A percentile compares a stretch with the other conserved stretches of the same genome.
phyloP scores from a whole-genome alignment of 1,140 invertebrate species.

The Sarcophaga peregrina region DNA sequence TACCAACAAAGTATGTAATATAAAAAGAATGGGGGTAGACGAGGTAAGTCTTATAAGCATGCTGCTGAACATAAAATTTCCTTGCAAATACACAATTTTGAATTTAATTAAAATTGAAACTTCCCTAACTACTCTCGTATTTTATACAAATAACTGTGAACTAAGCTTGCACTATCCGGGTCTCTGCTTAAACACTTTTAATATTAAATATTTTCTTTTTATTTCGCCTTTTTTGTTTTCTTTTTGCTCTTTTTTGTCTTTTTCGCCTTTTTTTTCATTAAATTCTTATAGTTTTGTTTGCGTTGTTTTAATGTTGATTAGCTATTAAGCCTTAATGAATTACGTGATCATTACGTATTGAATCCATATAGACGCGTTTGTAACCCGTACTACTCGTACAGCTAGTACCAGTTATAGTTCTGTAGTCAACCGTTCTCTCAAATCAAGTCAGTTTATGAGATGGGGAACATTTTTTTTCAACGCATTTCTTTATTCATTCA shows the following conservation, averaged over 20 bases:
- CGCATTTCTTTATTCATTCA: background rate
- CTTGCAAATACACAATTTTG: too few relatives aligned
- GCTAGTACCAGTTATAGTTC: too few relatives aligned
- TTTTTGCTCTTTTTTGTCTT: background rate
- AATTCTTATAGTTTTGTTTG: conserved; percentile 10
- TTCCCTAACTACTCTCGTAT: background rate
- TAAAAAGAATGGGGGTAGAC: too few relatives aligned
- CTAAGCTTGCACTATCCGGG: background rate
- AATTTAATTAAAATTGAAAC: background rate
- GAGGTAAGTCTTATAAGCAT: too few relatives aligned
- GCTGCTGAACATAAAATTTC: too few relatives aligned
- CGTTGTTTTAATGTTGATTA: conserved; percentile 38
- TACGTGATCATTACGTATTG: conserved; percentile 35
- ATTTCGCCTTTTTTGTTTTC: background rate
- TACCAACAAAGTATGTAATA: too few relatives aligned
- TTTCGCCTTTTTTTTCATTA: background rate
- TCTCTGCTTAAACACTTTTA: conserved; percentile 19
- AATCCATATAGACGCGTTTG: background rate
- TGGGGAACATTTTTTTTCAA: background rate
- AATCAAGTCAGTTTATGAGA: background rate
- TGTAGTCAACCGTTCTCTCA: too few relatives aligned
- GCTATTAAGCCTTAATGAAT: conserved; percentile 38
- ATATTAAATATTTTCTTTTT: conserved; percentile 24
- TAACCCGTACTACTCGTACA: background rate
- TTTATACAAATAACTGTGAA: background rate